Base-by-base conservation (phyloP, 2,797 vertebrate genomes). In the Helostoma temminkii region DNA sequence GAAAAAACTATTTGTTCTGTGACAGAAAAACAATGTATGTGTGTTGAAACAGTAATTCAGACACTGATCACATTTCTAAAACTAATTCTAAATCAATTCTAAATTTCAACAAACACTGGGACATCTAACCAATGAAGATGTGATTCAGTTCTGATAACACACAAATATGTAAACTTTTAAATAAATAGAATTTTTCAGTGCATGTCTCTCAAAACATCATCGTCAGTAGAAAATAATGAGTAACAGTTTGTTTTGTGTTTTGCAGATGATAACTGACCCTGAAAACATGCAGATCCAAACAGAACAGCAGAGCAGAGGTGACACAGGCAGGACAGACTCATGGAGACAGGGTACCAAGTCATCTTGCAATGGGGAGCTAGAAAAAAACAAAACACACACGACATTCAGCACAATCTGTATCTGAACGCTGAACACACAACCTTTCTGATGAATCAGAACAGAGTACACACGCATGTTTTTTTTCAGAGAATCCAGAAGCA, bases 321-420 rank as follows among this genome's bases (percentile, higher is more conserved):
- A 68, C 19, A 39, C 32, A 12, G 22, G n/a, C 45, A 42, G 49
- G 50, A 77, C 73, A 49, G 71, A 71, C 66, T 90, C 91, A 86
- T 54, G 71, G 71, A 77, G 77, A 81, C 91, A 82, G 54, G 68
- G 76, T 43, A 74, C 89, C 85, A 64, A 79, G 74, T 54, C 72
- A 78, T 85, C 86, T 88, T 54, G 68, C 71, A 80, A 80, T 86
- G 69, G 89, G 90, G 69, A 91, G 73, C 95, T 95, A 87, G 74
- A 93, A 91, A 91, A 68, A 68, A 91, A n/a, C n/a, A n/a, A 91
- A 69, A 67, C 85, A 66, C 42, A 53, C 37, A 68, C 39, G 54
- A 6, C 14, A 52, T 9, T 30, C 7, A 77, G 46, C 48, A n/a
- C 61, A 32, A 47, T 34, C 7, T 3, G 18, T 19, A 36, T 54